These are phyloP conservation scores for Chaetodon trifascialis DNA, from an alignment of 2,113 vertebrate species.

Conservation along the genomic window DNA sequence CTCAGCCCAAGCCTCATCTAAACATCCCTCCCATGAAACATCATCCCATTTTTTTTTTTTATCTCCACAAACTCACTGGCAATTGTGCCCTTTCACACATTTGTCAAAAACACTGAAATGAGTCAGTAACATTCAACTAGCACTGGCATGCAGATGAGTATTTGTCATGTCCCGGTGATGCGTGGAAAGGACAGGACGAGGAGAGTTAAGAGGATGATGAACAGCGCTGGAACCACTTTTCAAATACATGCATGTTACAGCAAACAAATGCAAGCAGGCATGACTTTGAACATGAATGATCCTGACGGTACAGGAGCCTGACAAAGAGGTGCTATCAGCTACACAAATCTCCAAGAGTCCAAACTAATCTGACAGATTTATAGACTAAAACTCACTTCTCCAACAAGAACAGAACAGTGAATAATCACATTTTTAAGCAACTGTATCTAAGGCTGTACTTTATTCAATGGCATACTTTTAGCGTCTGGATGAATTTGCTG, in stretches of 20 bases:
- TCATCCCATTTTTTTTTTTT: background rate
- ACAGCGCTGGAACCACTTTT: constrained; percentile 34
- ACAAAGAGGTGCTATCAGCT: constrained; percentile 28
- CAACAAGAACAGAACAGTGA: background rate
- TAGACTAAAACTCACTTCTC: constrained; percentile 14
- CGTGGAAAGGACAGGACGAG: constrained; percentile 53
- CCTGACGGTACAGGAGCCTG: constrained; percentile 32
- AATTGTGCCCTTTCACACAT: constrained; percentile 24
- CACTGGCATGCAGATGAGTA: constrained; percentile 67
- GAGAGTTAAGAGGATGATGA: constrained; percentile 51
- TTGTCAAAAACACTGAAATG: constrained; percentile 51
- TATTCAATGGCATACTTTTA: constrained; percentile 4
- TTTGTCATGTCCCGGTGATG: constrained; percentile 45
- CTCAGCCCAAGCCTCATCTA: constrained; percentile 14
- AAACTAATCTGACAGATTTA: constrained; percentile 20
- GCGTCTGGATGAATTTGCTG: constrained; percentile 53
- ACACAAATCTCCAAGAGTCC: constrained; percentile 19
- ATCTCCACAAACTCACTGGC: constrained; percentile 11
- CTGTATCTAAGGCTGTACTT: constrained; percentile 3
- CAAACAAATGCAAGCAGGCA: constrained; percentile 70
- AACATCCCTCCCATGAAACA: background rate
- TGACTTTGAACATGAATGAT: constrained; percentile 64
- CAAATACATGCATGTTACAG: constrained; percentile 71
- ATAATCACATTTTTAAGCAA: background rate
- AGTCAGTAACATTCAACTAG: constrained; percentile 44